These are phyloP conservation scores for Margaritifera margaritifera DNA, from an alignment of 2,888 invertebrate species.

Conservation along the genomic window DNA sequence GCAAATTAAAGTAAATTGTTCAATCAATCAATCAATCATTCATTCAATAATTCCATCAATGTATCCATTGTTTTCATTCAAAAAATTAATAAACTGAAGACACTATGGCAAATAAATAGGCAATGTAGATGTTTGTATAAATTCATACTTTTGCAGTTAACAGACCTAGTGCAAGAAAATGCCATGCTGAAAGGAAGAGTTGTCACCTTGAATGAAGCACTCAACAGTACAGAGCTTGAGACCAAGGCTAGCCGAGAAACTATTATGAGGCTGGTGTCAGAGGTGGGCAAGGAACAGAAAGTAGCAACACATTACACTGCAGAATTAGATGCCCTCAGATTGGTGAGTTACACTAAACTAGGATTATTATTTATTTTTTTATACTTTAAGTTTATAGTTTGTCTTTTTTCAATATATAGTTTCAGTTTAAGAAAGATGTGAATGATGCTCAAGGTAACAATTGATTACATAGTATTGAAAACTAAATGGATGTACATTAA, in stretches of 20 bases:
- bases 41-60: not conserved
- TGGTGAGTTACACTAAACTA: constrained; percentile 53
- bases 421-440: too few relatives aligned
- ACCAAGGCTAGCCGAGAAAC: constrained; percentile 72
- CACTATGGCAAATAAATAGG: not conserved
- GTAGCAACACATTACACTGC: constrained; percentile 52
- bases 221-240: constrained; percentile 68
- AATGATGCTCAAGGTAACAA: too few relatives aligned
- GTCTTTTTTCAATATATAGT: too few relatives aligned
- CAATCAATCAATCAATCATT: too few relatives aligned
- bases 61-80: not conserved
- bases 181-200: constrained; percentile 69
- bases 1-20: too few relatives aligned
- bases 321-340: constrained; percentile 63
- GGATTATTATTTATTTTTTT: too few relatives aligned
- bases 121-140: not conserved
- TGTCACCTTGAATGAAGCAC: constrained; percentile 65
- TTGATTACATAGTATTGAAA: too few relatives aligned
- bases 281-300: constrained; percentile 63
- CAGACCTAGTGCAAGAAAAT: constrained; percentile 67
- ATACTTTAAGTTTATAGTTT: too few relatives aligned
- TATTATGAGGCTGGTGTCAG: constrained; percentile 70
- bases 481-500: too few relatives aligned
- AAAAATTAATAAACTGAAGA: not conserved
- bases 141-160: constrained; percentile 48